These are phyloP conservation scores for Ariopsis seemanni DNA, from an alignment of 2,113 vertebrate species.

Conservation along the genomic window DNA sequence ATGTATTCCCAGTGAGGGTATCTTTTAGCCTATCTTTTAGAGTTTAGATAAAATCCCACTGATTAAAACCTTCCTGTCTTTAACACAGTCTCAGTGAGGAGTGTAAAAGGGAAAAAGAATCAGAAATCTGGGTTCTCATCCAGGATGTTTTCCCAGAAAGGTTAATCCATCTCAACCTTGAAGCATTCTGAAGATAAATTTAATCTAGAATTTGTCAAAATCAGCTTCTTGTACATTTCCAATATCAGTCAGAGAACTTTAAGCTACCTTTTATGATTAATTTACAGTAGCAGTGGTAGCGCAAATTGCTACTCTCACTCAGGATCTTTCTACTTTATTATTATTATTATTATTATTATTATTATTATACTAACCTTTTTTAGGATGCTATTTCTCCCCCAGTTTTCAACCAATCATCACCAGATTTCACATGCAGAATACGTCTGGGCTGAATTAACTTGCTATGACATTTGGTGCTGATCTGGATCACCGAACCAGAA, in stretches of 20 bases:
- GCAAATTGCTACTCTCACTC: too few relatives aligned
- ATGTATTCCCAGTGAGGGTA: neutral
- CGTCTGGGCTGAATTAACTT: too few relatives aligned
- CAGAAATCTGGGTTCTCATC: neutral
- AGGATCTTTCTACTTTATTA: too few relatives aligned
- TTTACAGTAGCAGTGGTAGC: too few relatives aligned
- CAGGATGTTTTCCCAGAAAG: neutral
- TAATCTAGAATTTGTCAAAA: neutral
- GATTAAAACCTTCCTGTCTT: neutral
- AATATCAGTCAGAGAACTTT: neutral
- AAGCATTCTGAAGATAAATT: neutral
- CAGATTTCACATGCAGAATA: too few relatives aligned
- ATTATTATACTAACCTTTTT: too few relatives aligned
- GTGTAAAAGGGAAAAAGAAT: neutral
- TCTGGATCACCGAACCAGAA: too few relatives aligned
- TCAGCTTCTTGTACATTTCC: neutral
- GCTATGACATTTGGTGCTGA: too few relatives aligned
- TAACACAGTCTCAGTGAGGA: neutral
- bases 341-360: too few relatives aligned
- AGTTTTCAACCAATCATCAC: too few relatives aligned
- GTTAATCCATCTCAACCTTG: neutral
- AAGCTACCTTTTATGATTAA: neutral
- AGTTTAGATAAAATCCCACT: neutral
- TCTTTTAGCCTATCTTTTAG: neutral
- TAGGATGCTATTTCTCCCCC: too few relatives aligned